A percentile compares a stretch with the other conserved stretches of the same genome.
phyloP scores from a whole-genome alignment of 2,888 invertebrate genomes.

The Eudasyphora cyanicolor region DNA sequence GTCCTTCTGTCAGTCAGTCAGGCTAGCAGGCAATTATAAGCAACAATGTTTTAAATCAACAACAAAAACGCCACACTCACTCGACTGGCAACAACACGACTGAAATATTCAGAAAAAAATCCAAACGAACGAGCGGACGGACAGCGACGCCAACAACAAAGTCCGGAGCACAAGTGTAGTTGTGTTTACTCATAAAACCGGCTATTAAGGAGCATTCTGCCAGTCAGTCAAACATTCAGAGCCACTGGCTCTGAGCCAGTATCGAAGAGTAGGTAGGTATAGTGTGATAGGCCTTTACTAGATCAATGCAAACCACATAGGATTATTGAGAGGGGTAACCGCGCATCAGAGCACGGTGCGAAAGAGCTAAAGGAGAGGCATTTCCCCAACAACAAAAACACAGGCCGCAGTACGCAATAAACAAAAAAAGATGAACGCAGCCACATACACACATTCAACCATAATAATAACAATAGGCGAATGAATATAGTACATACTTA shows the following conservation, averaged over 20 bases:
- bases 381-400: not conserved
- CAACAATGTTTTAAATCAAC: slow-evolving; percentile 36
- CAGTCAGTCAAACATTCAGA: not conserved
- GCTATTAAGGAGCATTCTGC: slow-evolving; percentile 46
- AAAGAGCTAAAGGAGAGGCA: not conserved
- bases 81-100: slow-evolving; percentile 45
- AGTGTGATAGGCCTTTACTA: slow-evolving; percentile 28
- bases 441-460: not conserved
- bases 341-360: not conserved
- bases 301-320: slow-evolving; percentile 13
- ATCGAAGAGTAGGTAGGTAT: not conserved
- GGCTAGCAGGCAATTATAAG: slow-evolving; percentile 30
- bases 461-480: slow-evolving; percentile 26
- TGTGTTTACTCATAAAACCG: slow-evolving; percentile 45
- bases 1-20: slow-evolving; percentile 25
- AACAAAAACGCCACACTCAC: slow-evolving; percentile 31
- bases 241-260: not conserved
- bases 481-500: no score
- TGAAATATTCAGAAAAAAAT: slow-evolving; percentile 27
- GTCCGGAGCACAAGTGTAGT: slow-evolving; percentile 45
- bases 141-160: slow-evolving; percentile 6
- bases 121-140: slow-evolving; percentile 15
- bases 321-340: no score
- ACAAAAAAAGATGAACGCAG: not conserved
- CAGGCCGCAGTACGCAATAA: slow-evolving; percentile 8